These are phyloP conservation scores for Rostratula benghalensis DNA, from an alignment of 2,113 vertebrate species.

Conservation along the genomic window DNA sequence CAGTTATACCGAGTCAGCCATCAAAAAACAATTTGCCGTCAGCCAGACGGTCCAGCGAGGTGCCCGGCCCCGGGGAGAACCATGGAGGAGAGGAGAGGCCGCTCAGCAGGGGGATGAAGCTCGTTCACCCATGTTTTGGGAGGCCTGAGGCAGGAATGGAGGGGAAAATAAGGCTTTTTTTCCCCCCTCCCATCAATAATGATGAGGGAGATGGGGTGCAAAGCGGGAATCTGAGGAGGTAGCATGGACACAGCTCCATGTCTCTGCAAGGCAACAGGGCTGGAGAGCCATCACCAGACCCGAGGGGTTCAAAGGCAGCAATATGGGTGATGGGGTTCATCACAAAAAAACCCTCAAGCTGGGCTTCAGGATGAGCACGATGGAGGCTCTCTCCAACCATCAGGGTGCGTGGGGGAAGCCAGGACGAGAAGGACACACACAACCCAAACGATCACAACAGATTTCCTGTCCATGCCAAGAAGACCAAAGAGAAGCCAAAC, in stretches of 20 bases:
- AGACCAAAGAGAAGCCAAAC: not conserved
- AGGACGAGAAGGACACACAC: fast-evolving
- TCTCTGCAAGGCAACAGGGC: too few relatives aligned
- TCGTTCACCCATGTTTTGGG: fast-evolving
- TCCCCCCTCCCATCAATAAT: fast-evolving
- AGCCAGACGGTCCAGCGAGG: slow-evolving; percentile 23
- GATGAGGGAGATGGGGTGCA: not conserved
- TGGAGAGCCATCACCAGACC: not conserved
- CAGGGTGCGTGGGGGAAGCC: not conserved
- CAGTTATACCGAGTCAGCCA: slow-evolving; percentile 64
- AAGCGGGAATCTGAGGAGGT: not conserved
- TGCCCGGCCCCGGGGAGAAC: not conserved
- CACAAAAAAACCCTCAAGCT: not conserved
- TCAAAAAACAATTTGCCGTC: slow-evolving; percentile 73
- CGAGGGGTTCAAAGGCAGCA: fast-evolving
- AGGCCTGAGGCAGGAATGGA: fast-evolving
- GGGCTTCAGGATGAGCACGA: not conserved
- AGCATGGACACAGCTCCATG: fast-evolving
- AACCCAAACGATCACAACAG: fast-evolving
- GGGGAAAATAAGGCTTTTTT: not conserved
- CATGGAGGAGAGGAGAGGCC: not conserved
- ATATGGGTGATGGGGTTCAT: not conserved
- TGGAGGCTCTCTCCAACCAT: fast-evolving
- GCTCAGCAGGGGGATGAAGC: not conserved
- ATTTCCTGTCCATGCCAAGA: not conserved